phyloP scores from a whole-genome alignment of 2,888 invertebrate species.

The Yponomeuta malinellus region DNA sequence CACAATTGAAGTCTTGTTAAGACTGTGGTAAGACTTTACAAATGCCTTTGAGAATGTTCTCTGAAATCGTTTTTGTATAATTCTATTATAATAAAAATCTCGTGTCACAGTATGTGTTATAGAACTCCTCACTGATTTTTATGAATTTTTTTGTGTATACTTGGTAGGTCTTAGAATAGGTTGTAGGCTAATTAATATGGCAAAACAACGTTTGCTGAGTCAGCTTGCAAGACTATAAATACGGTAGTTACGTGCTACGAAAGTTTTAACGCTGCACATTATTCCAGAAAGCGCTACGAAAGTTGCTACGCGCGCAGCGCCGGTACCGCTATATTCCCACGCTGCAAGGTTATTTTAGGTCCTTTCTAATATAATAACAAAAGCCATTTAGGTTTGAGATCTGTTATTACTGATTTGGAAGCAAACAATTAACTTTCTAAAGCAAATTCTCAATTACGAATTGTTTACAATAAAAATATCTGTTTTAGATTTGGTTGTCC shows the following conservation, averaged over 20 bases:
- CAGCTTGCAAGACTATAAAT: no score
- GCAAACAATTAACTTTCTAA: not conserved
- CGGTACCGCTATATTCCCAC: not conserved
- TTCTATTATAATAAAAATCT: no score
- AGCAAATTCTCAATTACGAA: not conserved
- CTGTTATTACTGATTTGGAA: not conserved
- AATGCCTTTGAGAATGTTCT: no score
- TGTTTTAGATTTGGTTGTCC: not conserved
- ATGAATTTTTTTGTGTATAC: no score
- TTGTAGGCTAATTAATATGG: no score
- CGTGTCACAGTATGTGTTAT: no score
- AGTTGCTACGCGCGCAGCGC: not conserved
- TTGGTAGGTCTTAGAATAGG: no score
- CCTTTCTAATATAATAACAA: not conserved
- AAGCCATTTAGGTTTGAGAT: not conserved
- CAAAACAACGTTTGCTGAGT: no score
- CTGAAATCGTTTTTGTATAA: no score
- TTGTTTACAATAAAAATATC: not conserved
- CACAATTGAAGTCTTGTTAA: no score
- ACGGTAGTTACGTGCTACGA: not conserved
- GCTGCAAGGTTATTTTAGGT: not conserved
- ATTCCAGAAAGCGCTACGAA: not conserved
- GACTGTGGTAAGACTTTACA: no score
- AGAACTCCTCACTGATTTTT: no score
- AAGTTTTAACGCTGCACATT: not conserved